phyloP scores from a whole-genome alignment of 1,140 invertebrate genomes.

The Eueides isabella region DNA sequence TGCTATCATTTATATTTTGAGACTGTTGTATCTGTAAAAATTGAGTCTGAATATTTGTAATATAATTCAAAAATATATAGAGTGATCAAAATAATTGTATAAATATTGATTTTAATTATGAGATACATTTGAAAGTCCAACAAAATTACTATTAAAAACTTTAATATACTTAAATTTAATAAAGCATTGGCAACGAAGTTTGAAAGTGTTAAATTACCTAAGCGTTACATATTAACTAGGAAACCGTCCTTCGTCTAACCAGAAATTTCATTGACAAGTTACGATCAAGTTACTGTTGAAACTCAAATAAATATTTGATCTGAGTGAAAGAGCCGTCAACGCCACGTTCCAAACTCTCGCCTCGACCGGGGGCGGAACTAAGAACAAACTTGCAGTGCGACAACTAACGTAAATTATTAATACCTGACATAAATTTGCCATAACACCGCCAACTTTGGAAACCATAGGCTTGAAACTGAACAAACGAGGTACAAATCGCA shows the following conservation, averaged over 20 bases:
- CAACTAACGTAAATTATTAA: slow-evolving; percentile 80
- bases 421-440: slow-evolving; percentile 81
- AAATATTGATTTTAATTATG: too few relatives aligned
- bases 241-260: slow-evolving; percentile 21
- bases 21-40: not conserved
- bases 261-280: slow-evolving; percentile 60
- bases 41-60: not conserved
- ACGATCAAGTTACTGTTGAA: slow-evolving; percentile 58
- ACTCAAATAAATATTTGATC: slow-evolving; percentile 77
- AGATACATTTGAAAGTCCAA: not conserved
- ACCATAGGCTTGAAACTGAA: slow-evolving; percentile 62
- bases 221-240: slow-evolving; percentile 18
- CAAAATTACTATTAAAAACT: not conserved
- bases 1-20: slow-evolving; percentile 13
- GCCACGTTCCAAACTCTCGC: slow-evolving; percentile 62
- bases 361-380: slow-evolving; percentile 54
- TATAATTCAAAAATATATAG: too few relatives aligned
- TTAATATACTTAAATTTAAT: not conserved
- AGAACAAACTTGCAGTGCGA: slow-evolving; percentile 66
- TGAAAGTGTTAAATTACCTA: slow-evolving; percentile 6
- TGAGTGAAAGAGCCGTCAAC: slow-evolving; percentile 64
- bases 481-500: slow-evolving; percentile 75
- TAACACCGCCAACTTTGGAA: slow-evolving; percentile 68
- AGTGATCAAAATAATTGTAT: too few relatives aligned
- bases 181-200: not conserved